phyloP scores from a whole-genome alignment of 2,888 invertebrate species.

The Dione juno region DNA sequence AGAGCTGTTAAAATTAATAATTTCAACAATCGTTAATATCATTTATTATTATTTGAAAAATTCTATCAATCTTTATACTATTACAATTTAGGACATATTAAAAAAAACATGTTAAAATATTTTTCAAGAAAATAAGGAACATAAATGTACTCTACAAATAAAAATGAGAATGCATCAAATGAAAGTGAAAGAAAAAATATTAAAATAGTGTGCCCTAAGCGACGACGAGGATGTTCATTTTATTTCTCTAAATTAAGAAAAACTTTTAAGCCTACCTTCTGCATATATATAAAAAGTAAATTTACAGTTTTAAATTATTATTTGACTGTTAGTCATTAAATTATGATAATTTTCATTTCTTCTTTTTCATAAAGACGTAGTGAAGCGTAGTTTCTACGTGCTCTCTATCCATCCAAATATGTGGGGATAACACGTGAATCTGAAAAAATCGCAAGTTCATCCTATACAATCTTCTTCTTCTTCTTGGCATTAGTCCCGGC shows the following conservation, averaged over 20 bases:
- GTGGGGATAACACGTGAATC: too few relatives aligned
- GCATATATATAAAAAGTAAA: not conserved
- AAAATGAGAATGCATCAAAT: slow-evolving; percentile 20
- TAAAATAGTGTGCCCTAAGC: slow-evolving; percentile 37
- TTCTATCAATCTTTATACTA: not conserved
- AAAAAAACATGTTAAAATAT: not conserved
- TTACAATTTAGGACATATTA: not conserved
- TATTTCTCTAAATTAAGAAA: slow-evolving; percentile 25
- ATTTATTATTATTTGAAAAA: too few relatives aligned
- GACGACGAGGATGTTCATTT: slow-evolving; percentile 31
- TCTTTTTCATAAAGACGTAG: too few relatives aligned
- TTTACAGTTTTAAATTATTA: not conserved
- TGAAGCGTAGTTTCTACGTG: too few relatives aligned
- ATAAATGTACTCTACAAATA: slow-evolving; percentile 26
- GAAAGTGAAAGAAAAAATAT: slow-evolving; percentile 33
- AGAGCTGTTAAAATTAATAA: too few relatives aligned
- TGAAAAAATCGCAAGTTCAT: too few relatives aligned
- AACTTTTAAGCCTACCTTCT: slow-evolving; percentile 15
- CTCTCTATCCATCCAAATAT: too few relatives aligned
- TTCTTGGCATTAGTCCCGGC: too few relatives aligned
- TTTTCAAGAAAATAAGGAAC: slow-evolving; percentile 12
- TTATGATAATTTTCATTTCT: too few relatives aligned
- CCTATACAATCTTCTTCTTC: too few relatives aligned
- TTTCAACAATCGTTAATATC: too few relatives aligned
- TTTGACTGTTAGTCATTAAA: not conserved